These are phyloP conservation scores for Vandiemenella viatica DNA, from an alignment of 2,888 invertebrate species.

Conservation along the genomic window DNA sequence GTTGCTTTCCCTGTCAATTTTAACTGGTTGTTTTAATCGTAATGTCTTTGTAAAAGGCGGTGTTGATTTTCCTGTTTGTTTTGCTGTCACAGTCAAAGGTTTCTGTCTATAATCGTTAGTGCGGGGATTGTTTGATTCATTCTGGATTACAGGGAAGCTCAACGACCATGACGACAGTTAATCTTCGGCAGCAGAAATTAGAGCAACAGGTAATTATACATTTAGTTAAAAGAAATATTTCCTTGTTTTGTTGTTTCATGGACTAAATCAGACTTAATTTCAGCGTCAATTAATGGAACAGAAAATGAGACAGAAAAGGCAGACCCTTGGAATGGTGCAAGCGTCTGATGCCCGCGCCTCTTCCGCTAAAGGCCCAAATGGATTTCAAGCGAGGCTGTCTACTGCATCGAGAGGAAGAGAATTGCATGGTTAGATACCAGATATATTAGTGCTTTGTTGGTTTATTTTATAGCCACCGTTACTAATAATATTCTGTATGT, in stretches of 20 bases:
- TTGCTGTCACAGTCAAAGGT: not conserved
- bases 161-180: constrained; percentile 25
- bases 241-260: not conserved
- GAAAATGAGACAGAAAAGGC: constrained; percentile 74
- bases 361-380: constrained; percentile 16
- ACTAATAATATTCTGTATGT: no score
- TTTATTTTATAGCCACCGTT: not conserved
- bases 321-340: constrained; percentile 73
- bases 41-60: no score
- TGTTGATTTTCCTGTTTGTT: not conserved
- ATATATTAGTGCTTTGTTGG: not conserved
- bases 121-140: not conserved
- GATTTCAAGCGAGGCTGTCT: constrained; percentile 13
- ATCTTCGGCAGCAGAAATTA: constrained; percentile 63
- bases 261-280: not conserved
- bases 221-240: not conserved
- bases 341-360: constrained; percentile 50
- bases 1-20: no score
- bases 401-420: constrained; percentile 34
- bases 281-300: constrained; percentile 78
- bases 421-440: constrained; percentile 40
- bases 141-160: not conserved
- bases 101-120: not conserved
- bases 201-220: constrained; percentile 63
- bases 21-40: no score